These are phyloP conservation scores for Alosa alosa DNA, from an alignment of 2,113 vertebrate genomes.

Conservation along the genomic window DNA sequence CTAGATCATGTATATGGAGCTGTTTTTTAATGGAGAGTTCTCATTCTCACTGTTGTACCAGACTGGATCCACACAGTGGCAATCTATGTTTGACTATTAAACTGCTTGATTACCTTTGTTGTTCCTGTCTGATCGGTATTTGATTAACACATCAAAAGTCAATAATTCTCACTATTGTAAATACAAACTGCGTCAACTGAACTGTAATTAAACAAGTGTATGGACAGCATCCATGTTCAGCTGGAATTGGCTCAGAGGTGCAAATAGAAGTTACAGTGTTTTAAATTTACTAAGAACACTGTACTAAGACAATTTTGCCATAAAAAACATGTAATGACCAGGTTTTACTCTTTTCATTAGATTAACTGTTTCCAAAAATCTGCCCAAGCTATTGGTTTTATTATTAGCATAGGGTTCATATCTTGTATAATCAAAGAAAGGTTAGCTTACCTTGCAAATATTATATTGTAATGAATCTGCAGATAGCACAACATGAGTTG, in stretches of 20 bases:
- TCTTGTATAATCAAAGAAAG: neutral
- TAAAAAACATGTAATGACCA: too few relatives aligned
- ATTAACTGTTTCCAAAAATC: too few relatives aligned
- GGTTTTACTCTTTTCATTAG: too few relatives aligned
- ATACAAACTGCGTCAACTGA: neutral
- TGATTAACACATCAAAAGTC: neutral
- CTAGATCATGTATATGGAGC: conserved; percentile 51
- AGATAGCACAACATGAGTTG: too few relatives aligned
- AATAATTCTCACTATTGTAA: neutral
- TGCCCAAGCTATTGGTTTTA: too few relatives aligned
- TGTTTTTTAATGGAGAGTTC: conserved; percentile 43
- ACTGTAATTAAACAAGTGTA: neutral
- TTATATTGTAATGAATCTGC: too few relatives aligned
- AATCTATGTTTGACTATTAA: conserved; percentile 48
- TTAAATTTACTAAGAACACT: too few relatives aligned
- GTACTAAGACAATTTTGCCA: too few relatives aligned
- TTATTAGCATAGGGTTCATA: too few relatives aligned
- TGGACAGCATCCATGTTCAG: neutral
- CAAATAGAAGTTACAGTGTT: neutral
- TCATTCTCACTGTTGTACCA: conserved; percentile 39
- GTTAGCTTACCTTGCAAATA: neutral
- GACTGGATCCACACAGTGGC: conserved; percentile 40
- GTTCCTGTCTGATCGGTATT: neutral
- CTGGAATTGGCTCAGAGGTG: neutral
- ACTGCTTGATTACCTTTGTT: conserved; percentile 39